Conservation (phyloP, 2,797 vertebrate species). For the Ibycter americanus region DNA sequence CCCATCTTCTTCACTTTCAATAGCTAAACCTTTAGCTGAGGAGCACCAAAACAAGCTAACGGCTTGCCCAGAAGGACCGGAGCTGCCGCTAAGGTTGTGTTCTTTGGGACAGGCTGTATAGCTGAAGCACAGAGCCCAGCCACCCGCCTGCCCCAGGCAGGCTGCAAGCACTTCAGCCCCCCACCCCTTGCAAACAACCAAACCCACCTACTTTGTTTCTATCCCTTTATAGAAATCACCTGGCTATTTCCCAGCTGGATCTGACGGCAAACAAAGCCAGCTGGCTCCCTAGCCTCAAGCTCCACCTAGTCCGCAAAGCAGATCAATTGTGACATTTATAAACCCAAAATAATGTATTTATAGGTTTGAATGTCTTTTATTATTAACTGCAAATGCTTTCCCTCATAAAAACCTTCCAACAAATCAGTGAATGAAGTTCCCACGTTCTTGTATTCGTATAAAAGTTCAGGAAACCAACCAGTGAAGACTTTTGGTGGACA, state of each 20-base stretch:
- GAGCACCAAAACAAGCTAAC: not conserved
- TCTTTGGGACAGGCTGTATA: rapidly evolving
- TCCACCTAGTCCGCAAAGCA: not conserved
- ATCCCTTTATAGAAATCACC: not conserved
- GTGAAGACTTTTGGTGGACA: not conserved
- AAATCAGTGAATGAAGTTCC: not conserved
- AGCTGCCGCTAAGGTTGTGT: rapidly evolving
- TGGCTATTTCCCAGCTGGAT: not conserved
- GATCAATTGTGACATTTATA: not conserved
- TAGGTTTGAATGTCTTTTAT: not conserved
- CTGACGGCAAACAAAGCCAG: not conserved
- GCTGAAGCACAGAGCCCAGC: not conserved
- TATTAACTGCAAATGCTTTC: not conserved
- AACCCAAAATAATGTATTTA: not conserved
- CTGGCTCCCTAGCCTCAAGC: not conserved
- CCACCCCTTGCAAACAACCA: not conserved
- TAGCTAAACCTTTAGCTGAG: not conserved
- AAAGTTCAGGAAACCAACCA: not conserved
- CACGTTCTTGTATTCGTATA: not conserved
- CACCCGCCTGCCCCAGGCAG: rapidly evolving
- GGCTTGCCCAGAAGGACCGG: rapidly evolving
- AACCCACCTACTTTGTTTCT: rapidly evolving
- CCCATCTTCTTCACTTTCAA: not conserved
- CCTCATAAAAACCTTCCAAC: not conserved
- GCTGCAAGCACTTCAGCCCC: rapidly evolving